Conservation (phyloP, 1,140 invertebrate species). For the Meloidogyne floridensis region DNA sequence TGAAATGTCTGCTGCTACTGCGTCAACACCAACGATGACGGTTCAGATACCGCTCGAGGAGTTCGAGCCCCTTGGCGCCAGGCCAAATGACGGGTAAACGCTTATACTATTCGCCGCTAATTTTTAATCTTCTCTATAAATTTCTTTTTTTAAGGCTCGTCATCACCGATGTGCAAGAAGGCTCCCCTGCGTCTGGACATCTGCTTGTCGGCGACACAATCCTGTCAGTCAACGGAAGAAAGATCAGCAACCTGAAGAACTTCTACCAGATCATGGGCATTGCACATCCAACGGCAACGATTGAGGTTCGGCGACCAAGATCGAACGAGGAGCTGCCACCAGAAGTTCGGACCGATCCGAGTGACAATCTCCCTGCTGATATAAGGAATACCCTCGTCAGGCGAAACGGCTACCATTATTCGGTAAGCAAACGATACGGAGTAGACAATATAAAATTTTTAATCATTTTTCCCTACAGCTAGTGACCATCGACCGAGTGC, state of each 20-base stretch:
- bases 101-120: neutral
- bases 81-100: too few relatives aligned
- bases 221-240: neutral
- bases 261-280: neutral
- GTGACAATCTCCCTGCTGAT: neutral
- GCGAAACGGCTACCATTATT: neutral
- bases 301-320: constrained; percentile 7
- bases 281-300: neutral
- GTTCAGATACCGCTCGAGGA: too few relatives aligned
- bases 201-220: neutral
- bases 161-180: neutral
- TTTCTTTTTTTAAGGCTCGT: neutral
- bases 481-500: neutral
- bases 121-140: neutral
- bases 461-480: neutral
- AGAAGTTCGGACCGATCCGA: neutral
- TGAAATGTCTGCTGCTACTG: too few relatives aligned
- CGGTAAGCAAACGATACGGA: neutral
- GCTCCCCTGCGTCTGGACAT: neutral
- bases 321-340: constrained; percentile 7
- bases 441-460: neutral
- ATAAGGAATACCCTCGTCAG: neutral
- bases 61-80: too few relatives aligned
- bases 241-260: neutral
- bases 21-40: too few relatives aligned